phyloP scores from a whole-genome alignment of 2,113 vertebrate species.

The Noturus placidus region DNA sequence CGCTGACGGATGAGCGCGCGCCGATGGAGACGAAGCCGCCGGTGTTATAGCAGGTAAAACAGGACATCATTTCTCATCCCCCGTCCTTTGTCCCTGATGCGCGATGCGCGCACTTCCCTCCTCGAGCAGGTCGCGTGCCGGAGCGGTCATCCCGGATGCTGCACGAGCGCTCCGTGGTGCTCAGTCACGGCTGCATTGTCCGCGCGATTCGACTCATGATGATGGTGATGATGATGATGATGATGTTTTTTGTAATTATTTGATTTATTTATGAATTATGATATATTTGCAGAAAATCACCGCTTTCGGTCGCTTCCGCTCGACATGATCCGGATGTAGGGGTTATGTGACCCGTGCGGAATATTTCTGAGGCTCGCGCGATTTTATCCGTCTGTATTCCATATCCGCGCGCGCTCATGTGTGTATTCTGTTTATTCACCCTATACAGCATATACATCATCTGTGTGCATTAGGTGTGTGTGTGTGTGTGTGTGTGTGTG shows the following conservation, averaged over 20 bases:
- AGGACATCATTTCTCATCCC: not conserved
- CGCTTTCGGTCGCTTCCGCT: not conserved
- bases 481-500: constrained; percentile 1
- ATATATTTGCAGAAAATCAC: not conserved
- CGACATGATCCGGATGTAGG: not conserved
- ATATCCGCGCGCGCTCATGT: not conserved
- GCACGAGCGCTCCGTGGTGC: constrained; percentile 12
- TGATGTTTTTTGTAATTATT: not conserved
- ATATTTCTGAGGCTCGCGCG: not conserved
- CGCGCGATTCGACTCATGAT: not conserved
- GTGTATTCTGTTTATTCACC: not conserved
- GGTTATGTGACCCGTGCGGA: not conserved
- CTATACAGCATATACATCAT: not conserved
- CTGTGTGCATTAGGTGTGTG: not conserved
- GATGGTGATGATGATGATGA: not conserved
- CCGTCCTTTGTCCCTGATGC: not conserved
- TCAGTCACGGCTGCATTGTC: constrained; percentile 23
- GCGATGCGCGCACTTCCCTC: not conserved
- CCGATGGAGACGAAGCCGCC: constrained; percentile 68
- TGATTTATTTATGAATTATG: not conserved
- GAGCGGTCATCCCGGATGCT: not conserved
- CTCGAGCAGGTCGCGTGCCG: not conserved
- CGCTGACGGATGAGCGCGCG: constrained; percentile 30
- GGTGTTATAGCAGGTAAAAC: constrained; percentile 60
- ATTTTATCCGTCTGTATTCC: not conserved